These are phyloP conservation scores for Nothoprocta perdicaria DNA, from an alignment of 2,113 vertebrate species.

Conservation along the genomic window DNA sequence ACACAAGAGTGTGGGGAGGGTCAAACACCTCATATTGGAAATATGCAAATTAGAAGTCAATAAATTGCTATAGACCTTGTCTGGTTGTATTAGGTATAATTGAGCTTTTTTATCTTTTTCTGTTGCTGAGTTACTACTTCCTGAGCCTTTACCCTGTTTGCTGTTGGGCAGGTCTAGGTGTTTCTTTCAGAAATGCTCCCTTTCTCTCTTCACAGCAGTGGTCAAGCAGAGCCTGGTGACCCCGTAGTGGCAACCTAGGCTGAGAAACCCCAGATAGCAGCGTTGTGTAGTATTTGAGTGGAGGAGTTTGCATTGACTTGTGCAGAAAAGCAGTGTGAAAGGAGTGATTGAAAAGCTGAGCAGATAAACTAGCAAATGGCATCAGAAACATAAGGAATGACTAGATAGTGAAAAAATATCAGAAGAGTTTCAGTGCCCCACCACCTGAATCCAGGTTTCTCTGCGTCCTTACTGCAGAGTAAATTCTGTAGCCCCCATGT, in stretches of 20 bases:
- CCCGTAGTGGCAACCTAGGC: not conserved
- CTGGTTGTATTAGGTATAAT: not conserved
- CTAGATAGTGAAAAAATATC: too few species aligned
- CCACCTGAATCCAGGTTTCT: too few species aligned
- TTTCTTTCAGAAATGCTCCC: not conserved
- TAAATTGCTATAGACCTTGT: not conserved
- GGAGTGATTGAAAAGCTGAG: not conserved
- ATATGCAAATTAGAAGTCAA: not conserved
- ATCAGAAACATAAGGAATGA: too few species aligned
- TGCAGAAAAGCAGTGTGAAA: conserved; percentile 9
- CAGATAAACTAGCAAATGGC: too few species aligned
- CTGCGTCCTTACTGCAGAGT: too few species aligned
- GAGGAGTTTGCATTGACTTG: not conserved
- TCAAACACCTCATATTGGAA: not conserved
- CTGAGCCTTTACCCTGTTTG: not conserved
- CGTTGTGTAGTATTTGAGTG: not conserved
- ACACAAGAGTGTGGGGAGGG: not conserved
- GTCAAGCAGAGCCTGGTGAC: not conserved
- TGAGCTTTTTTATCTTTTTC: too few species aligned
- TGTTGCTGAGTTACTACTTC: not conserved
- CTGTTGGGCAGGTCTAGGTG: not conserved
- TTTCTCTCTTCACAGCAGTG: not conserved
- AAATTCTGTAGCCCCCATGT: too few species aligned
- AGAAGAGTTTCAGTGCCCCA: too few species aligned
- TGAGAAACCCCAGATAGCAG: not conserved